A percentile compares a stretch with the other conserved stretches of the same genome.
These are phyloP conservation scores for Arenicola marina DNA, from an alignment of 2,888 invertebrate genomes.

Conservation along the genomic window DNA sequence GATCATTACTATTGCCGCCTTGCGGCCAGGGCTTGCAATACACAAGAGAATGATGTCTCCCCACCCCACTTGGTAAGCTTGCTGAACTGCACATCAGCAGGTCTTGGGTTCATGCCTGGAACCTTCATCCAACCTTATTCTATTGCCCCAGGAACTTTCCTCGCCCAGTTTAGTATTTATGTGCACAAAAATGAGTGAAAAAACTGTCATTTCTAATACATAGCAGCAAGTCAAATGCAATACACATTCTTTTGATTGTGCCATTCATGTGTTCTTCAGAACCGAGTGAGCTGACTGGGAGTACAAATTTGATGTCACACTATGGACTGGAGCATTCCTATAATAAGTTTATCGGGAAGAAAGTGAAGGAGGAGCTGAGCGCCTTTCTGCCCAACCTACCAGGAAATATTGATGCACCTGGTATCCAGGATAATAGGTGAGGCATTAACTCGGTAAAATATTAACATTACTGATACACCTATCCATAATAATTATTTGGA, in stretches of 20 bases:
- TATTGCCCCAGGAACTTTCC: too few species aligned
- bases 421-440: conserved; percentile 70
- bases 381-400: conserved; percentile 94
- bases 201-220: background rate
- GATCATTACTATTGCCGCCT: too few species aligned
- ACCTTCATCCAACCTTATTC: too few species aligned
- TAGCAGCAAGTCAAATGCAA: background rate
- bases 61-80: too few species aligned
- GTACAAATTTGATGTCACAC: conserved; percentile 94
- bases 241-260: too few species aligned
- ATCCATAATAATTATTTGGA: too few species aligned
- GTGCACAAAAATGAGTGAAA: background rate
- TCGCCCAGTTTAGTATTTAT: too few species aligned
- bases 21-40: too few species aligned
- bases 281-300: conserved; percentile 74
- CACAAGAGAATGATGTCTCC: too few species aligned
- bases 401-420: conserved; percentile 92
- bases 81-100: too few species aligned
- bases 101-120: too few species aligned
- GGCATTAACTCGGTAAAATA: background rate
- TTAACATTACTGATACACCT: too few species aligned
- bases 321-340: conserved; percentile 96
- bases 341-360: conserved; percentile 96
- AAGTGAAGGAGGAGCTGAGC: conserved; percentile 85
- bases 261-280: conserved; percentile 45